Evolutionary conservation across 2,888 invertebrate species (phyloP), one percentile per base, ranked within the genome.

Genomic region (Lycia hirtaria): DNA sequence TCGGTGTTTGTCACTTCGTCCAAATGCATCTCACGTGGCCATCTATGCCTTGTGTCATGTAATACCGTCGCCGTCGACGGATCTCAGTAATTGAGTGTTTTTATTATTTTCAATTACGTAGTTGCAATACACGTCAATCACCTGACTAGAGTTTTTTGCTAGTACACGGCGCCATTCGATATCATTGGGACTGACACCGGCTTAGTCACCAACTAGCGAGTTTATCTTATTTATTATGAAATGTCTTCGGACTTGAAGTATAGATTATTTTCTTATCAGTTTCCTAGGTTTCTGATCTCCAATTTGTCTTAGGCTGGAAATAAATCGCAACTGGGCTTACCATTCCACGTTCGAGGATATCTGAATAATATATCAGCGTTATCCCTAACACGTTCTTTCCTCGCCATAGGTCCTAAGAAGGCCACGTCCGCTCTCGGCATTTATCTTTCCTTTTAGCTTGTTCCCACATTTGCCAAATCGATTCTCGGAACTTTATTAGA

Each of bases 91-190:
- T 77, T 72, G 69, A 69, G 69, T 70, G 73, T 61, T 63, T 71
- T 76, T 75, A 76, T 76, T 72, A 78, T 76, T 73, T 75, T 72
- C 74, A 76, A 78, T 79, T 76, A 73, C 73, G 68, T 64, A 56
- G 61, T 63, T 64, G 54, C 60, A 69, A 63, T 69, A 61, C 67
- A 67, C 75, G 72, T 76, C 79, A 78, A 78, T 79, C 74, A 73
- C 65, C 72, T 68, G 73, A 62, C 73, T 66, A 68, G 61, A 68
- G 76, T 81, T 79, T 83, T n/a, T 79, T 76, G 69, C 69, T 60
- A 67, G 60, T 63, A 57, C 52, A 56, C 68, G 78, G 79, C 81
- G 83, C 81, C 82, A 77, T 71, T 73, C 71, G 70, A 73, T 76
- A 73, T 72, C 64, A 68, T 70, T 64, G 62, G 68, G 62, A 68